These are phyloP conservation scores for Pyrgus malvae DNA, from an alignment of 2,888 invertebrate species.

Conservation along the genomic window DNA sequence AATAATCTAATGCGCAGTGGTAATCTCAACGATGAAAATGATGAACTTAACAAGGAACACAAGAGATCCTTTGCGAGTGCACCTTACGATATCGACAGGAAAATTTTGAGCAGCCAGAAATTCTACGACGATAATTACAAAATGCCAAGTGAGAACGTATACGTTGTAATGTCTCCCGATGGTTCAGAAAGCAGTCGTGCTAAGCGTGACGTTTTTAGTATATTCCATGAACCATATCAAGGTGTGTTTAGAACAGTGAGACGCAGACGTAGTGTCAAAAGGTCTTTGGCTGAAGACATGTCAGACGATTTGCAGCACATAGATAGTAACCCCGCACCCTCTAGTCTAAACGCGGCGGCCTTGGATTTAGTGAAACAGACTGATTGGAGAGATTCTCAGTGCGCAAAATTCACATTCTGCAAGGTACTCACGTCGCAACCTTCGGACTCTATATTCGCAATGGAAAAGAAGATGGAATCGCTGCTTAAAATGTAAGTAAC, in stretches of 20 bases:
- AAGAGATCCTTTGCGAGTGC: conserved; percentile 73
- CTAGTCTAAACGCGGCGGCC: conserved; percentile 65
- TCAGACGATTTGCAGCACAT: conserved; percentile 69
- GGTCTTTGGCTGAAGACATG: conserved; percentile 62
- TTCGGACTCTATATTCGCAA: conserved; percentile 85
- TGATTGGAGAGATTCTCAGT: conserved; percentile 89
- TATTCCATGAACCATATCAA: conserved; percentile 52
- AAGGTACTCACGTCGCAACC: conserved; percentile 87
- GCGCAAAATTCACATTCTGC: conserved; percentile 90
- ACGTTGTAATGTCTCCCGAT: conserved; percentile 76
- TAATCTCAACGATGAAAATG: conserved; percentile 64
- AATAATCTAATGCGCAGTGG: conserved; percentile 83
- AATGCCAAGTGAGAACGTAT: conserved; percentile 79
- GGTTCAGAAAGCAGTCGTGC: conserved; percentile 52
- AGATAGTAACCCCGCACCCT: conserved; percentile 49
- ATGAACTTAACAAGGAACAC: conserved; percentile 78
- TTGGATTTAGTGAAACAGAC: conserved; percentile 74
- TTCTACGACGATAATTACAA: conserved; percentile 76
- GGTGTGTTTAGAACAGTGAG: conserved; percentile 50
- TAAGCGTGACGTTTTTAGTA: conserved; percentile 57
- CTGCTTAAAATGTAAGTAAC: conserved; percentile 87
- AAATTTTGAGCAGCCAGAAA: conserved; percentile 66
- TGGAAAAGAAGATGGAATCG: conserved; percentile 91
- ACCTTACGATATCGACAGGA: conserved; percentile 68
- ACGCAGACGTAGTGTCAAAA: conserved; percentile 53